A percentile compares a stretch with the other conserved stretches of the same genome.
Evolutionary conservation across 2,113 vertebrate genomes (phyloP).

Genomic region (Varanus komodoensis): DNA sequence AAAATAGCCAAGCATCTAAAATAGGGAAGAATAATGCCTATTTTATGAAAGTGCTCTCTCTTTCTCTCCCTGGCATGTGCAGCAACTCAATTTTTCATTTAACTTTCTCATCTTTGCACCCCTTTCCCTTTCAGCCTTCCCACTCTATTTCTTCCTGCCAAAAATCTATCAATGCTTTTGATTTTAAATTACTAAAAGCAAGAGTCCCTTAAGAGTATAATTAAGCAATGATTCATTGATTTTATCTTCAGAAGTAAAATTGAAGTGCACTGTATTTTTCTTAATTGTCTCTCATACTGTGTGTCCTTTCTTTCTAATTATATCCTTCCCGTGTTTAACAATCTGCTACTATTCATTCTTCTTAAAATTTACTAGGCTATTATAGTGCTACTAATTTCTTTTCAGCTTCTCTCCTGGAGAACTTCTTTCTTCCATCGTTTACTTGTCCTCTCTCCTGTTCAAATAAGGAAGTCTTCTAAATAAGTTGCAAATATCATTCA

Average conservation of each 20-base stretch:
- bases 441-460: not conserved
- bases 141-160: constrained; percentile 10
- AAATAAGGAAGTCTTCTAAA: not conserved
- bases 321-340: constrained; percentile 36
- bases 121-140: not conserved
- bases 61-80: not conserved
- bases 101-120: not conserved
- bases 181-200: constrained; percentile 37
- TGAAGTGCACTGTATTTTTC: constrained; percentile 41
- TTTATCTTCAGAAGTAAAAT: constrained; percentile 43
- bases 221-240: constrained; percentile 45
- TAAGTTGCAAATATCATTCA: not conserved
- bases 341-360: constrained; percentile 34
- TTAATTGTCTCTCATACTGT: constrained; percentile 41
- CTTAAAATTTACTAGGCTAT: constrained; percentile 31
- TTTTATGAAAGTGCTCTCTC: not conserved
- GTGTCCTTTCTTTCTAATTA: constrained; percentile 46
- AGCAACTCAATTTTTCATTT: not conserved
- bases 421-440: not conserved
- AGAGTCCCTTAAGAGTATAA: constrained; percentile 32
- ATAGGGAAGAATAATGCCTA: not conserved
- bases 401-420: constrained; percentile 6
- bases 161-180: constrained; percentile 32
- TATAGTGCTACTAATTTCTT: constrained; percentile 12
- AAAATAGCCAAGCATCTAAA: not conserved